Percentiles rank a stretch among this genome's conserved stretches.
These are phyloP conservation scores for Gobiocypris rarus DNA, from an alignment of 2,113 vertebrate species.

Conservation along the genomic window DNA sequence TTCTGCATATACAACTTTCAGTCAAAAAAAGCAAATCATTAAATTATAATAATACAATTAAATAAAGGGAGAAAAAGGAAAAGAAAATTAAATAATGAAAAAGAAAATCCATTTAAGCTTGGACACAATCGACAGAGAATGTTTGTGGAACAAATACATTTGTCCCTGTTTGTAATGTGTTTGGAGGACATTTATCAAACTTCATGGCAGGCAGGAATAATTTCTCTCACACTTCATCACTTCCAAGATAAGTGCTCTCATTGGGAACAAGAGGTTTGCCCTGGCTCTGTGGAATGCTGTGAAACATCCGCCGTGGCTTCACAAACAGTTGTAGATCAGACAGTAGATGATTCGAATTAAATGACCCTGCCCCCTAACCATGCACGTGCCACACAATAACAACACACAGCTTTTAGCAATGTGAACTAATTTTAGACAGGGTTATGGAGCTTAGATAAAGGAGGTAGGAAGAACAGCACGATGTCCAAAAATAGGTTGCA, in stretches of 20 bases:
- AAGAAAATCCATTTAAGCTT: background rate
- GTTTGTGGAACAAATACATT: background rate
- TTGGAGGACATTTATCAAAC: no score
- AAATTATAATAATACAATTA: background rate
- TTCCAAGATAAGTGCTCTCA: no score
- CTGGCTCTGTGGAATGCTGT: background rate
- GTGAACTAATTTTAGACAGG: conserved; percentile 17
- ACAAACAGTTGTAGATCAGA: background rate
- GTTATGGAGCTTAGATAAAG: conserved; percentile 3
- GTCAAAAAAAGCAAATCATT: background rate
- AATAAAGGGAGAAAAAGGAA: background rate
- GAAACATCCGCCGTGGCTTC: conserved; percentile 14
- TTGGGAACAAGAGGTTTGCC: background rate
- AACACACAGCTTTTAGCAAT: conserved; percentile 14
- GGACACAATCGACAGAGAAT: background rate
- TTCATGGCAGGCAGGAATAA: no score
- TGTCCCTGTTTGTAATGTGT: background rate
- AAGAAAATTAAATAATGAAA: background rate
- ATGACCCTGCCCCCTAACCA: background rate
- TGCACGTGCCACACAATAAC: conserved; percentile 3
- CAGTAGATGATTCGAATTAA: background rate
- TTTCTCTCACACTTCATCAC: no score
- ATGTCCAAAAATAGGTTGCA: background rate
- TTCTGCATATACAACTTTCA: background rate
- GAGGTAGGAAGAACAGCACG: background rate